Base-by-base conservation (phyloP, 2,113 vertebrate genomes). In the Tringa solitaria region DNA sequence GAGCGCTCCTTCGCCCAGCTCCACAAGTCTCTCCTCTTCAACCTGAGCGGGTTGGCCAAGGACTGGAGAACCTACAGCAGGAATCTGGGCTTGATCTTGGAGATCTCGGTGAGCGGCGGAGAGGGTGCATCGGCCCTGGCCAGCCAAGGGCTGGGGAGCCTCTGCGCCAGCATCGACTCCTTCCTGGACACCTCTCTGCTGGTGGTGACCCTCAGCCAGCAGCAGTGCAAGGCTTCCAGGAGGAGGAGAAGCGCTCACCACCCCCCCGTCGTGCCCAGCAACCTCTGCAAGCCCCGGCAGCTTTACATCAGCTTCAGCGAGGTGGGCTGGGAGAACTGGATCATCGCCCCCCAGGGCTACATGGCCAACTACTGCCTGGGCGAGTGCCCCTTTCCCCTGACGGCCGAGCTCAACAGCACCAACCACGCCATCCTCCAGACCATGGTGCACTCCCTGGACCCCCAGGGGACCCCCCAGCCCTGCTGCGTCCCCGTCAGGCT, bases 401-500 rank as follows among this genome's bases (percentile, higher is more conserved):
- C 98, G 0, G 98, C 99, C 1, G 98, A 98, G 51, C 97, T 99
- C 8, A 99, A 99, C 35, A 98, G 98, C 48, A 99, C 99, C 95
- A 99, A 99, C 97, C 99, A 99, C 5, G 99, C 99, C 37, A 98
- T 99, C 92, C 97, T 99, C 90, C 99, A 99, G 73, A 99, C 99
- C 11, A 96, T 99, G 95, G 98, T 99, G 79, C 99, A 99, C 97
- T 98, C 98, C 0, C 98, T 99, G 69, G 98, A 99, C 74, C 99
- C 99, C 0, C 82, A 89, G 4, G 98, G 96, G 13, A 98, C 98
- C 0, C 99, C 99, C 1, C 98, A 98, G 88, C 99, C 99, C 92
- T 99, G 99, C 98, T 99, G 99, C 10, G 99, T 99, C 10, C 99
- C 99, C 2, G 98, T 99, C 43, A 98, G 98, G 53, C 98, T 99